Conservation (phyloP, 2,888 invertebrate genomes). For the Myopa testacea region DNA sequence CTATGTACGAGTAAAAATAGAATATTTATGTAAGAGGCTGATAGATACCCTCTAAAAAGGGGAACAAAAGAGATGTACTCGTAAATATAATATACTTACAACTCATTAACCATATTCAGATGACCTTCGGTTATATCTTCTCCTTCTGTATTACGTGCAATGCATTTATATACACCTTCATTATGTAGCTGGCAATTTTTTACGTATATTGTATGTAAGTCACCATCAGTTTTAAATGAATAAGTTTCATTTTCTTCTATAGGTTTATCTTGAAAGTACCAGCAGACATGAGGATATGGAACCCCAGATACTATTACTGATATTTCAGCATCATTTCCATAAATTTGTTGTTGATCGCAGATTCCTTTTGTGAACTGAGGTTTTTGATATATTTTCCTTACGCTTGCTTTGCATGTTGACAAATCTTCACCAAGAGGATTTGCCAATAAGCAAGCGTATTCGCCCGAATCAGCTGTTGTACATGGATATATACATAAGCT, state of each 20-base stretch:
- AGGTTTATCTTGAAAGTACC: conserved; percentile 86
- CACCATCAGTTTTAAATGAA: conserved; percentile 81
- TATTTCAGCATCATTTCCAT: conserved; percentile 84
- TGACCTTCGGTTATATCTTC: conserved; percentile 80
- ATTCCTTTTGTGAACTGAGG: conserved; percentile 82
- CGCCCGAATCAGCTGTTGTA: conserved; percentile 79
- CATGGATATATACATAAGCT: conserved; percentile 80
- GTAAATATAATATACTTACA: conserved; percentile 71
- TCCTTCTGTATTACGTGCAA: conserved; percentile 84
- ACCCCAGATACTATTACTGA: conserved; percentile 83
- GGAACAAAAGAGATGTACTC: too few species aligned
- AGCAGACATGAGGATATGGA: conserved; percentile 85
- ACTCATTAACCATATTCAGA: conserved; percentile 83
- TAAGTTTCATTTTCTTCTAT: conserved; percentile 80
- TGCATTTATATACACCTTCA: conserved; percentile 81
- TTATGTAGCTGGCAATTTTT: conserved; percentile 77
- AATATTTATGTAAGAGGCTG: too few species aligned
- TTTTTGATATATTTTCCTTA: conserved; percentile 83
- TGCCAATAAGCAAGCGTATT: conserved; percentile 79
- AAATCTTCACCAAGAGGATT: conserved; percentile 83
- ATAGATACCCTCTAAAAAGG: too few species aligned
- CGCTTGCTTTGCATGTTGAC: conserved; percentile 77
- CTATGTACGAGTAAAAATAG: too few species aligned
- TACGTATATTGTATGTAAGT: conserved; percentile 81
- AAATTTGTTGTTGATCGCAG: conserved; percentile 74